Evolutionary conservation across 2,113 vertebrate genomes (phyloP).

Genomic region (Todiramphus saurophagus): DNA sequence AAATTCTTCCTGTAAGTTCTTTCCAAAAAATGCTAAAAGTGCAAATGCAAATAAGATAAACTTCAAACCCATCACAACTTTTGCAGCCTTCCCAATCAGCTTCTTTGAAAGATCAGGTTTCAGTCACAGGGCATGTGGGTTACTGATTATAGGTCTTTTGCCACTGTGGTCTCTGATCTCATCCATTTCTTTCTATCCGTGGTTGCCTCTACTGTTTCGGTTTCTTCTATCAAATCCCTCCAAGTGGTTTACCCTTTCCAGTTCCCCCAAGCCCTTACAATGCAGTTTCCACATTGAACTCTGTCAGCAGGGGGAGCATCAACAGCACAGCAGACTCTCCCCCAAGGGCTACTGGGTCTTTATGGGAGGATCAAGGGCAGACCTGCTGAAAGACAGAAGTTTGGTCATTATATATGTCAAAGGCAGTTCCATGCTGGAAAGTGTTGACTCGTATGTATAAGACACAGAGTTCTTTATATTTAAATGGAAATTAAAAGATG

Average conservation of each 20-base stretch:
- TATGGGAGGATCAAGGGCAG: not conserved
- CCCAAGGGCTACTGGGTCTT: not conserved
- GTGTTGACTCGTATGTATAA: not conserved
- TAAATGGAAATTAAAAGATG: not conserved
- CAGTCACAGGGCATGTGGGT: fast-evolving
- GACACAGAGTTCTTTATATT: not conserved
- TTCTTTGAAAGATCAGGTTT: not conserved
- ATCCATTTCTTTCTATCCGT: not conserved
- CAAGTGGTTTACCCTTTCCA: not conserved
- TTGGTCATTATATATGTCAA: not conserved
- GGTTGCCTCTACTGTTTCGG: not conserved
- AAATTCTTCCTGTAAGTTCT: not conserved
- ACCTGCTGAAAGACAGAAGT: not conserved
- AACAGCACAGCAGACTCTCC: not conserved
- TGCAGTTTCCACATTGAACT: not conserved
- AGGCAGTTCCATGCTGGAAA: not conserved
- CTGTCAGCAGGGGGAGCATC: constrained; percentile 29
- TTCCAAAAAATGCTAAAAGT: not conserved
- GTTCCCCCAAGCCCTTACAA: not conserved
- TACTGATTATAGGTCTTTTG: not conserved
- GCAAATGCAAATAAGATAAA: not conserved
- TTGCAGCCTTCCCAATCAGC: not conserved
- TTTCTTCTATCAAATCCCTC: not conserved
- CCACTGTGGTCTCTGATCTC: not conserved
- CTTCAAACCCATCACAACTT: not conserved